Evolutionary conservation across 2,797 vertebrate genomes (phyloP).

Genomic region (Urophycis tenuis): DNA sequence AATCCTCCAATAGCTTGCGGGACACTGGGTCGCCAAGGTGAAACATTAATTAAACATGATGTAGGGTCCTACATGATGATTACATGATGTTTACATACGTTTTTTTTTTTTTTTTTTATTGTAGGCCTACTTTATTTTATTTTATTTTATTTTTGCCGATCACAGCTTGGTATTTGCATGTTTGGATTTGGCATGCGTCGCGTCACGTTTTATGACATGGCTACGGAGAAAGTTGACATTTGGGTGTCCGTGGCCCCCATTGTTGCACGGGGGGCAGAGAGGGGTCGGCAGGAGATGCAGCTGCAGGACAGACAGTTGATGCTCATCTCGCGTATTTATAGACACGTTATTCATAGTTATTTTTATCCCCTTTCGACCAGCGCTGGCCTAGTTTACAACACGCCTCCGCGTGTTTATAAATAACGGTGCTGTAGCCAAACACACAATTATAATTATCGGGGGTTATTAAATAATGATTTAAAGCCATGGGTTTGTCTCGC

Average conservation of each 20-base stretch:
- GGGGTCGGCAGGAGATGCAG: slow-evolving; percentile 34
- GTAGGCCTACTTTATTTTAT: no score
- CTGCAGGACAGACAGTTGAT: slow-evolving; percentile 31
- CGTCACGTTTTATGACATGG: neutral
- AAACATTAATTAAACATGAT: neutral
- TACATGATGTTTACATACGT: no score
- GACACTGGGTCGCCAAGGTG: no score
- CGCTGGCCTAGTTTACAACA: slow-evolving; percentile 35
- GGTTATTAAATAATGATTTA: slow-evolving; percentile 36
- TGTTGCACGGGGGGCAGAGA: slow-evolving; percentile 16
- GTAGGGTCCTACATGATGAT: no score
- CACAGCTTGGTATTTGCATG: neutral
- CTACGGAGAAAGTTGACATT: neutral
- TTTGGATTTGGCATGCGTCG: neutral
- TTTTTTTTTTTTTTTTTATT: no score
- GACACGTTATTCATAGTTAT: slow-evolving; percentile 40
- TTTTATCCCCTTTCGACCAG: slow-evolving; percentile 29
- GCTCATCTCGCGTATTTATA: slow-evolving; percentile 35
- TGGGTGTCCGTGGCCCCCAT: neutral
- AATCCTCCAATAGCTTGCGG: neutral
- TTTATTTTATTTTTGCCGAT: no score
- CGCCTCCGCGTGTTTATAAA: slow-evolving; percentile 47
- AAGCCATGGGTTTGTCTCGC: slow-evolving; percentile 56
- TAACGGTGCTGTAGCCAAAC: slow-evolving; percentile 40
- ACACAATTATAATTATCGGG: slow-evolving; percentile 40